phyloP scores from a whole-genome alignment of 37 sponge, comb jelly and placozoan genomes.

The Haliclona indistincta region DNA sequence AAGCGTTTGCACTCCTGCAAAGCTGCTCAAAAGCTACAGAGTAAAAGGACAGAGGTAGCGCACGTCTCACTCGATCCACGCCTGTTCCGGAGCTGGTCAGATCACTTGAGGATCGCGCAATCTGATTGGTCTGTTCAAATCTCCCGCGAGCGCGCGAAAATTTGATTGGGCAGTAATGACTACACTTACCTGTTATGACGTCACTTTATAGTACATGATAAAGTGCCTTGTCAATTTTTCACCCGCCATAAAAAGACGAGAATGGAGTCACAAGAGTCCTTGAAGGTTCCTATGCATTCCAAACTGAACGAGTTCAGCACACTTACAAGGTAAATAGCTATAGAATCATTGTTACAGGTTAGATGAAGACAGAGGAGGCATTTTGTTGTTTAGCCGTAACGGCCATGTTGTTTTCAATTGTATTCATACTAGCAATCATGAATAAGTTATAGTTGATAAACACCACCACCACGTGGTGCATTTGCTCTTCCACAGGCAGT shows the following conservation, averaged over 20 bases:
- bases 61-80: conserved; percentile 4
- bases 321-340: conserved; percentile 35
- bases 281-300: conserved; percentile 42
- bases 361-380: too few species aligned
- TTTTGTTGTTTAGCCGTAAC: too few species aligned
- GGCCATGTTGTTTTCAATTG: too few species aligned
- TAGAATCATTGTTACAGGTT: too few species aligned
- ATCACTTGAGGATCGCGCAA: neutral
- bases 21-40: too few species aligned
- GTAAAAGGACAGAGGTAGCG: neutral
- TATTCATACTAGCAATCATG: too few species aligned
- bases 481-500: too few species aligned
- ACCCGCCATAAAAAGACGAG: neutral
- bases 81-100: conserved; percentile 27
- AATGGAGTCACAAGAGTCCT: conserved; percentile 28
- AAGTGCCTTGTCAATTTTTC: neutral
- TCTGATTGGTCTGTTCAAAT: conserved; percentile 38
- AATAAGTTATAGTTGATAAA: too few species aligned
- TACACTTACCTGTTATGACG: neutral
- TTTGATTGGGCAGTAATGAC: neutral
- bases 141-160: neutral
- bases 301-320: conserved; percentile 40
- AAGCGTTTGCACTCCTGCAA: too few species aligned
- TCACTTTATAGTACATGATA: neutral
- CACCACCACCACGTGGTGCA: too few species aligned